phyloP scores from a whole-genome alignment of 2,113 vertebrate genomes.

The Polyodon spathula region DNA sequence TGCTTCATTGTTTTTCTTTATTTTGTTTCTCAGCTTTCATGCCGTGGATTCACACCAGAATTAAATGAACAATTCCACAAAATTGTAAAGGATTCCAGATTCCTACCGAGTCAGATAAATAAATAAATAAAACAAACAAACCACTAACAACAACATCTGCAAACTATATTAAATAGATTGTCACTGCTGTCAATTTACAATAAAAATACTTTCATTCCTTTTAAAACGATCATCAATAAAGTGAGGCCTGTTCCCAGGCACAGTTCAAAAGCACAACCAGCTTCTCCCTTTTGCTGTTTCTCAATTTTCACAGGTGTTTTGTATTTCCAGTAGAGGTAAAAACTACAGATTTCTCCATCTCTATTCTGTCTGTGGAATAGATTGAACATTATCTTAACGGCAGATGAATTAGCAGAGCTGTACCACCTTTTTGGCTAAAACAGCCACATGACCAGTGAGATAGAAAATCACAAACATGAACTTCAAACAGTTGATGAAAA shows the following conservation, averaged over 20 bases:
- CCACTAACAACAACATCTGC: constrained; percentile 36
- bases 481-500: too few species aligned
- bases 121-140: constrained; percentile 44
- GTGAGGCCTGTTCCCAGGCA: neutral
- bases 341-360: too few species aligned
- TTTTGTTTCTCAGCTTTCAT: constrained; percentile 41
- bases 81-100: constrained; percentile 36
- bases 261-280: neutral
- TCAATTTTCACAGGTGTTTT: too few species aligned
- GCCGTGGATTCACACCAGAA: constrained; percentile 44
- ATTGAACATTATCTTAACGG: too few species aligned
- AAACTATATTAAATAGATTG: constrained; percentile 23
- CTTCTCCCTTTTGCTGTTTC: too few species aligned
- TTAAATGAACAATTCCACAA: constrained; percentile 35
- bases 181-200: constrained; percentile 10
- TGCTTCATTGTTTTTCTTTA: constrained; percentile 44
- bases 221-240: neutral
- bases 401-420: too few species aligned
- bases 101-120: constrained; percentile 39
- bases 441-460: too few species aligned
- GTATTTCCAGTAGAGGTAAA: too few species aligned
- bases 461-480: too few species aligned
- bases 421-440: too few species aligned
- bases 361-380: too few species aligned
- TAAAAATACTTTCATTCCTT: constrained; percentile 2